A percentile compares a stretch with the other conserved stretches of the same genome.
These are phyloP conservation scores for Leptodactylus fuscus DNA, from an alignment of 2,113 vertebrate genomes.

Conservation along the genomic window DNA sequence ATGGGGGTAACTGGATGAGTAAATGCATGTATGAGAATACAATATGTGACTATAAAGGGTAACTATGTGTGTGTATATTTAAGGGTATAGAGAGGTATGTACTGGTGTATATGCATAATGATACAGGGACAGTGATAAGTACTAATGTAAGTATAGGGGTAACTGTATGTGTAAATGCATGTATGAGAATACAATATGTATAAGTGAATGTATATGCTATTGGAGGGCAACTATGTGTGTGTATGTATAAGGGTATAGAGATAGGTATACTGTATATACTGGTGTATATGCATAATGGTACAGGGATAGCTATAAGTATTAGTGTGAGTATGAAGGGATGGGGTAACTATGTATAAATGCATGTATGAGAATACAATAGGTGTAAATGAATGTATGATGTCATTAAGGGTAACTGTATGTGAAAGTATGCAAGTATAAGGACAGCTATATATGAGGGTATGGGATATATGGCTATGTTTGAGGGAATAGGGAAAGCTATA, in stretches of 20 bases:
- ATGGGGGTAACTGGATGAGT: background rate
- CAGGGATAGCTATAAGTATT: background rate
- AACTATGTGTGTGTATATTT: background rate
- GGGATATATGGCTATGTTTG: too few relatives aligned
- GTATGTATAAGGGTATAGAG: background rate
- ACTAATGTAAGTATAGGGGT: background rate
- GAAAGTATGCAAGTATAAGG: background rate
- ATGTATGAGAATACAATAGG: background rate
- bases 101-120: background rate
- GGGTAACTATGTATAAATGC: background rate
- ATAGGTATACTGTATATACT: background rate
- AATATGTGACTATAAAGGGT: background rate
- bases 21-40: background rate
- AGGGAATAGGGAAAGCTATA: too few relatives aligned
- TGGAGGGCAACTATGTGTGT: background rate
- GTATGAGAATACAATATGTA: background rate
- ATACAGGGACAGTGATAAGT: background rate
- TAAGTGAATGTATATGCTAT: too few relatives aligned
- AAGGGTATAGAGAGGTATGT: background rate
- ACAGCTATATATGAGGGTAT: background rate
- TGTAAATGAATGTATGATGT: background rate
- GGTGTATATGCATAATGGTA: background rate
- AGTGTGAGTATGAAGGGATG: background rate
- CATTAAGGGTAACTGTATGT: too few relatives aligned
- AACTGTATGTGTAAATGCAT: background rate